These are phyloP conservation scores for Agonopterix arenella DNA, from an alignment of 2,888 invertebrate species.

Conservation along the genomic window DNA sequence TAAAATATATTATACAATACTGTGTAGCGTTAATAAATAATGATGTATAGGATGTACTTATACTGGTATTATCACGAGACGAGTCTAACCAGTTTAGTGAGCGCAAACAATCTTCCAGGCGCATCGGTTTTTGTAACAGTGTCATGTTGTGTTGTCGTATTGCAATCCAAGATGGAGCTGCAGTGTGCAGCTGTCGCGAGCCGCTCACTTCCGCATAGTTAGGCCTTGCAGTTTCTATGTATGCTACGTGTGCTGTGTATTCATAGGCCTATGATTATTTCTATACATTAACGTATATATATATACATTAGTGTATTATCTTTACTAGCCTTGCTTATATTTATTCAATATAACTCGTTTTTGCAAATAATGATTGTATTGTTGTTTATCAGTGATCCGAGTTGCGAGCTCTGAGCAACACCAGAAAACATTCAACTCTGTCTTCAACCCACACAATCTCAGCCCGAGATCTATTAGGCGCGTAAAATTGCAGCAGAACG, in stretches of 20 bases:
- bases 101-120: conserved; percentile 31
- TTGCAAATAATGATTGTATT: too few species aligned
- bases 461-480: conserved; percentile 1
- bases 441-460: not conserved
- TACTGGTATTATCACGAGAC: not conserved
- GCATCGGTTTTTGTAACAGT: conserved; percentile 41
- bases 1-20: conserved; percentile 27
- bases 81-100: conserved; percentile 39
- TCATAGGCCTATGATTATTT: not conserved
- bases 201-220: conserved; percentile 43
- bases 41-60: not conserved
- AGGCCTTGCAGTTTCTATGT: conserved; percentile 7
- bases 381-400: not conserved
- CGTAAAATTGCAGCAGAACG: conserved; percentile 1
- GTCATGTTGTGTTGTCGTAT: conserved; percentile 23
- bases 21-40: not conserved
- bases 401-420: not conserved
- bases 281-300: too few species aligned
- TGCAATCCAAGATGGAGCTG: conserved; percentile 36
- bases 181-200: conserved; percentile 49
- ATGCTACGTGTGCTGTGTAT: not conserved
- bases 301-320: too few species aligned
- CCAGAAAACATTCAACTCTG: not conserved
- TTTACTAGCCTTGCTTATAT: too few species aligned
- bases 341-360: too few species aligned